These are phyloP conservation scores for Myrmecophaga tridactyla DNA, from an alignment of 2,113 vertebrate species.

Conservation along the genomic window DNA sequence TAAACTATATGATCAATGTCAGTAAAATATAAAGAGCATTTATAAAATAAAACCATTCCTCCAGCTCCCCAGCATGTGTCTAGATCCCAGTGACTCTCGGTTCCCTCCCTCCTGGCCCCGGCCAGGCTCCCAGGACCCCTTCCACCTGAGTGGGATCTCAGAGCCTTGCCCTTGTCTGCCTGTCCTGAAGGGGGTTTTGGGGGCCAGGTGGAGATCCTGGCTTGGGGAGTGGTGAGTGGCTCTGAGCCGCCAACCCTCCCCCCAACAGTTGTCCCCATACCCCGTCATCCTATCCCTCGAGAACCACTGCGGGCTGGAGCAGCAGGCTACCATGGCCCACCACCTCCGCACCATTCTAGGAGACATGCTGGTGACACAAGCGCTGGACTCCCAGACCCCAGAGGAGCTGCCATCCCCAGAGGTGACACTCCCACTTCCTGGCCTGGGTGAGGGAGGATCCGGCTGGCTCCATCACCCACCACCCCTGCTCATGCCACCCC, in stretches of 20 bases:
- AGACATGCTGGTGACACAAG: constrained; percentile 87
- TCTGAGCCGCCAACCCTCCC: not conserved
- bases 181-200: not conserved
- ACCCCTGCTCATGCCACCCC: not conserved
- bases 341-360: constrained; percentile 92
- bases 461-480: no score
- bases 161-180: not conserved
- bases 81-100: not conserved
- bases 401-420: constrained; percentile 92
- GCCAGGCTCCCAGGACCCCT: no score
- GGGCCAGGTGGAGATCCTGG: not conserved
- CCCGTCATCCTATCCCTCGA: constrained; percentile 96
- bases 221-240: rapidly evolving
- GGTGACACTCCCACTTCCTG: constrained; percentile 76
- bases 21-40: not conserved
- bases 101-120: not conserved
- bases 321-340: constrained; percentile 93
- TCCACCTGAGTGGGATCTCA: not conserved
- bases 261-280: constrained; percentile 89
- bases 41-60: not conserved
- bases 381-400: constrained; percentile 79
- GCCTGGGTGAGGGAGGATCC: no score
- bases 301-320: constrained; percentile 96
- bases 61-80: not conserved
- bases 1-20: not conserved